Conservation (phyloP, 2,888 invertebrate genomes). For the Eupelmus urozonus region DNA sequence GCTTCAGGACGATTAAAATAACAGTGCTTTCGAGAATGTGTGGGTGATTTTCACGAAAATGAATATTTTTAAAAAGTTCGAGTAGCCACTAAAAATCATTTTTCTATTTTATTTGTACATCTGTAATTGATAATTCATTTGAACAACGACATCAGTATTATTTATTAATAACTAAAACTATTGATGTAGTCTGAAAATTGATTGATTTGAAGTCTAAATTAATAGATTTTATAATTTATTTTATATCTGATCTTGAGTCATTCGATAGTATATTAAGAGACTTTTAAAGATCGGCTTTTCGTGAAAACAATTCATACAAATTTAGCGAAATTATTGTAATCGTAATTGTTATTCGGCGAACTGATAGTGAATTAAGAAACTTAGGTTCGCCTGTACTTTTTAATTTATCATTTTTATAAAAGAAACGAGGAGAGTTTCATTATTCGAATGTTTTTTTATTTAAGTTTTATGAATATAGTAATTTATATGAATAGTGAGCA, state of each 20-base stretch:
- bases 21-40: not conserved
- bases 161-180: not conserved
- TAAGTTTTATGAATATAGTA: too few species aligned
- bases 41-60: constrained; percentile 26
- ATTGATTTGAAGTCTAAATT: not conserved
- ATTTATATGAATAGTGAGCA: too few species aligned
- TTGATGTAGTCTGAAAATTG: not conserved
- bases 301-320: too few species aligned
- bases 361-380: too few species aligned
- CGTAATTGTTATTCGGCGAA: too few species aligned
- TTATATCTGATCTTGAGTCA: not conserved
- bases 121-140: not conserved
- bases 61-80: not conserved
- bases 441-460: too few species aligned
- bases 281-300: too few species aligned
- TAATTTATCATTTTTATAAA: too few species aligned
- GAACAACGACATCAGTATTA: not conserved
- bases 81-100: not conserved
- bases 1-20: constrained; percentile 67
- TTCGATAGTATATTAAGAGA: too few species aligned
- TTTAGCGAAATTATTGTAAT: too few species aligned
- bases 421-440: too few species aligned
- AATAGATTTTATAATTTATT: not conserved
- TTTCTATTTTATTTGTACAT: not conserved
- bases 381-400: too few species aligned